Evolutionary conservation across 2,888 invertebrate species (phyloP), one percentile per base, ranked within the genome.

Genomic region (Diogma glabrata): DNA sequence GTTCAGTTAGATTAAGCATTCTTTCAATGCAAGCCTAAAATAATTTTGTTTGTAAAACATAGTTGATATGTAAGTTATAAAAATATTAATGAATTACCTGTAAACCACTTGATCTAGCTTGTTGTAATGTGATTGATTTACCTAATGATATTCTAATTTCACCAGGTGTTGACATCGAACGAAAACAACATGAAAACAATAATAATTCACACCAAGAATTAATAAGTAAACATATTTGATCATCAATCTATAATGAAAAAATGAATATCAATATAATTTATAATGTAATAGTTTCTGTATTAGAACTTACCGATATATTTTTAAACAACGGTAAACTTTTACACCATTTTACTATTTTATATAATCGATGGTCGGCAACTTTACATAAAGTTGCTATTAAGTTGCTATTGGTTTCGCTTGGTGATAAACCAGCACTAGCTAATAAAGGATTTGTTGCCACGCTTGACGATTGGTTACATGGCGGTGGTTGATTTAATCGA

Each of bases 341-440:
- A 74, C 95, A 95, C 96, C 96, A 96, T 67, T 95, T 93, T 56
- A 96, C 96, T 60, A 96, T 93, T 75, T 95, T 93, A 69, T 95
- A 96, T 16, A 96, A 78, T 47, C 95, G 77, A 69, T 94, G 90
- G 70, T 96, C 96, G 45, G 95, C 95, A 54, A 93, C 92, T 66
- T 89, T 88, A 75, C 91, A 92, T 63, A 93, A 76, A 70, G 89
- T 90, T 2, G 89, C 88, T 50, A 92, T 77, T 67, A 88, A 84
- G 72, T 91, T 89, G 0, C 87, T 87, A 70, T 83, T 83, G 50
- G 83, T 79, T 57, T 77, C 75, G 23, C 67, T 66, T 51, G 67
- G 67, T 17, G 69, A 63, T 22, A 72, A 62, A 54, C 72, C 71
- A 45, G 76, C 75, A 60, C 75, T 75, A 56, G 75, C 76, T 61